Evolutionary conservation across 2,888 invertebrate genomes (phyloP), one percentile per base, ranked within the genome.

Genomic region (Halictus quadricinctus): DNA sequence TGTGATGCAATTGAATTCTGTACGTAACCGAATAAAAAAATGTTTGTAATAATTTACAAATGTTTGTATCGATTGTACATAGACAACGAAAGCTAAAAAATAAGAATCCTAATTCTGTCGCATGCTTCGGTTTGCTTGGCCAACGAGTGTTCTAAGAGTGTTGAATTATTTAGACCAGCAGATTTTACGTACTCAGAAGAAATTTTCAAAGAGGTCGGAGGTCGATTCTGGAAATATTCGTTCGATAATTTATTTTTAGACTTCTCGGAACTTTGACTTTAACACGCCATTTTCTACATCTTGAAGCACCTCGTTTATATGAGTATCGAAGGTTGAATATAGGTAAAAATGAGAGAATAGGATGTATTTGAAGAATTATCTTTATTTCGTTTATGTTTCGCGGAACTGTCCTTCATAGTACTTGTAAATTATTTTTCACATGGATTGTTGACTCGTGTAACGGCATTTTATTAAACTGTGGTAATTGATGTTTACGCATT

Each of bases 211-310:
- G n/a, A 66, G 43, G 54, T 46, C 10, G 2, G 1, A 13, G 36
- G 43, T 46, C 43, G 10, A 29, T 81, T 79, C 73, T 43, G 58
- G 15, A 46, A 69, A 73, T 46, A 64, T 72, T 76, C 72, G 10
- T 29, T 54, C 18, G 25, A 80, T 64, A 80, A 80, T 82, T 80
- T 72, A 80, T 25, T 25, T 48, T 18, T 36, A 4, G 21, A 36
- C 18, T 10, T 8, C 21, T 15, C 4, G 29, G 4, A 66, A 10
- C 8, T 66, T 29, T 18, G 8, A 21, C 18, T 36, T 66, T 29
- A 18, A 36, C 18, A 21, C 8, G 18, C 8, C 21, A 18, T 36
- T 66, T 18, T 8, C 18, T 18, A 36, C 0, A 66, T 8, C 8
- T 36, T 8, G 36, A 15, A 18, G 2, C 8, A 7, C 8, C 15